Conservation (phyloP, 2,113 vertebrate genomes). For the Tylochromis polylepis region DNA sequence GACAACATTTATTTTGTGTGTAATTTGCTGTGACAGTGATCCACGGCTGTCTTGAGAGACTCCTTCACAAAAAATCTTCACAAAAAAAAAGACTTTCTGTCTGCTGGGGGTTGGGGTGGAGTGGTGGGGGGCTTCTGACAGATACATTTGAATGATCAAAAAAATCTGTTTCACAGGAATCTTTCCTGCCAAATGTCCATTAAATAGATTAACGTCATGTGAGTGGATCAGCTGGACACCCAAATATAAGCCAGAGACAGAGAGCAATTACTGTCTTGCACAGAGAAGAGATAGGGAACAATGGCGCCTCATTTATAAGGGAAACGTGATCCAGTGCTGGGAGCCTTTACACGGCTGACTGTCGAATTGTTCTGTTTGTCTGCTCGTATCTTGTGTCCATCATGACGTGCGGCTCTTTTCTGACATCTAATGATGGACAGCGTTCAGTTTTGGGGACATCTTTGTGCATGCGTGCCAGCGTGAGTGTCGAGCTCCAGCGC, state of each 20-base stretch:
- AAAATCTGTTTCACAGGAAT: constrained; percentile 42
- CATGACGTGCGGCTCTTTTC: background rate
- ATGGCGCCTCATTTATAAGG: constrained; percentile 63
- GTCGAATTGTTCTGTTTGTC: constrained; percentile 44
- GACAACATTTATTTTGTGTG: constrained; percentile 47
- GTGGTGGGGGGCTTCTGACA: constrained; percentile 42
- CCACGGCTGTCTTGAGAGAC: constrained; percentile 16
- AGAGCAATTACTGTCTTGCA: constrained; percentile 58
- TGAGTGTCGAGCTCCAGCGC: constrained; percentile 26
- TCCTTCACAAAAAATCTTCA: too few relatives aligned
- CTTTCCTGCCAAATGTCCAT: constrained; percentile 64
- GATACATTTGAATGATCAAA: constrained; percentile 48
- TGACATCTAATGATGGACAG: constrained; percentile 21
- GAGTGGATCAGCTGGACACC: constrained; percentile 68
- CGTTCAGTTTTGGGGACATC: constrained; percentile 9
- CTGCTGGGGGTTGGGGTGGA: background rate
- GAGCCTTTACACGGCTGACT: constrained; percentile 40
- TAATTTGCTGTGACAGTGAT: constrained; percentile 58
- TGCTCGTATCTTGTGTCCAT: constrained; percentile 25
- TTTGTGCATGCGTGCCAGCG: constrained; percentile 15
- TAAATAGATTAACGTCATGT: constrained; percentile 69
- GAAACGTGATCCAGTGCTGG: constrained; percentile 61
- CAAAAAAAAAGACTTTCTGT: background rate
- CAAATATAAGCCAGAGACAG: constrained; percentile 61
- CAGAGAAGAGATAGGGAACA: constrained; percentile 57